Evolutionary conservation across 2,113 vertebrate genomes (phyloP).

Genomic region (Boulengeromyrus knoepffleri): DNA sequence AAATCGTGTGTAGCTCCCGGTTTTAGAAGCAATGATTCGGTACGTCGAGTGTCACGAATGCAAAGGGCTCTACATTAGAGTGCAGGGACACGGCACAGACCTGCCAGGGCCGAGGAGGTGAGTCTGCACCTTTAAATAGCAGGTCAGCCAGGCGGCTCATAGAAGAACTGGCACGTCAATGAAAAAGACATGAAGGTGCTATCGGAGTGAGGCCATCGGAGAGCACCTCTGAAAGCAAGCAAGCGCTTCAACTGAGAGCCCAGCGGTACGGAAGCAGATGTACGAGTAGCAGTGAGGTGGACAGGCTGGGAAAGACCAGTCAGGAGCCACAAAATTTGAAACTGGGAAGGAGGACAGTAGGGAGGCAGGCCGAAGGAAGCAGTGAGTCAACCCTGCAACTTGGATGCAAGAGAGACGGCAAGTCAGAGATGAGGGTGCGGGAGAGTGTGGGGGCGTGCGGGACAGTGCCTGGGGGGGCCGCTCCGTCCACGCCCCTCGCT

Average conservation of each 20-base stretch:
- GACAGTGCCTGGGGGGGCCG: neutral
- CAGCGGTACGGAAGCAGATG: neutral
- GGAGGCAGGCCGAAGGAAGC: neutral
- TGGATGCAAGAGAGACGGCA: neutral
- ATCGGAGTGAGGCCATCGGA: neutral
- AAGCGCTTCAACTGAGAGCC: neutral
- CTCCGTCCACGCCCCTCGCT: neutral
- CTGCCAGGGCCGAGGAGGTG: neutral
- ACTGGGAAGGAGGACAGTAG: neutral
- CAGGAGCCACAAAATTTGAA: neutral
- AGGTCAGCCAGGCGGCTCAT: neutral
- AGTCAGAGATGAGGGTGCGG: neutral
- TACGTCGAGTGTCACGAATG: neutral
- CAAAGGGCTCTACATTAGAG: neutral
- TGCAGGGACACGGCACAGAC: neutral
- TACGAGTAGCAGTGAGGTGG: neutral
- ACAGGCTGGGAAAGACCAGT: neutral
- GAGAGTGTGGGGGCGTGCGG: neutral
- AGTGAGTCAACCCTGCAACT: neutral
- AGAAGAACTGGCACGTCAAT: neutral
- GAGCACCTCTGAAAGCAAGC: neutral
- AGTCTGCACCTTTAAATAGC: neutral
- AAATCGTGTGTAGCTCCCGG: neutral
- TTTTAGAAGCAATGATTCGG: neutral
- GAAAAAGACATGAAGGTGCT: neutral